phyloP scores from a whole-genome alignment of 2,113 vertebrate species.

The Hippocampus mohnikei region DNA sequence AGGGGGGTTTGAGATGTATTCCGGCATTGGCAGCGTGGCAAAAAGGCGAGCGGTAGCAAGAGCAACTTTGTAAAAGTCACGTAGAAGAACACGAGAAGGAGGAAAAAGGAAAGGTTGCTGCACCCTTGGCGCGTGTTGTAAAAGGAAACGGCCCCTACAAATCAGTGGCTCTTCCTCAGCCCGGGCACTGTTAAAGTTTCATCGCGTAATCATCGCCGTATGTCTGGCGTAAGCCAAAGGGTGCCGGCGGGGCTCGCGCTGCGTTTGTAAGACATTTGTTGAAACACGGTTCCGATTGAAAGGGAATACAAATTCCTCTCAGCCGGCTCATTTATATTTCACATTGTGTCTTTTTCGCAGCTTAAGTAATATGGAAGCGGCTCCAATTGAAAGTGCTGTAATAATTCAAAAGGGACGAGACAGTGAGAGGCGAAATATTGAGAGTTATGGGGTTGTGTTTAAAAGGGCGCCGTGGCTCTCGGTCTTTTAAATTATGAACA shows the following conservation, averaged over 20 bases:
- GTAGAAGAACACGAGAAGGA: slow-evolving; percentile 44
- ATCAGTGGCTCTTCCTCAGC: slow-evolving; percentile 44
- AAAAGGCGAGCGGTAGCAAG: slow-evolving; percentile 13
- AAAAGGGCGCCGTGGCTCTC: slow-evolving; percentile 26
- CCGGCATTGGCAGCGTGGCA: slow-evolving; percentile 1
- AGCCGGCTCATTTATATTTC: slow-evolving; percentile 60
- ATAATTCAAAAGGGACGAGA: slow-evolving; percentile 58
- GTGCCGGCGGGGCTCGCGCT: background rate
- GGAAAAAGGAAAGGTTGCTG: slow-evolving; percentile 31
- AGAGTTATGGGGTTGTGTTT: slow-evolving; percentile 33
- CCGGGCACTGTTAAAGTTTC: slow-evolving; percentile 36
- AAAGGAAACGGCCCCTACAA: slow-evolving; percentile 35
- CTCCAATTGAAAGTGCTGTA: slow-evolving; percentile 54
- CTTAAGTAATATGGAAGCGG: slow-evolving; percentile 60
- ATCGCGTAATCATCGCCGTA: slow-evolving; percentile 37
- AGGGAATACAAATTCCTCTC: slow-evolving; percentile 48
- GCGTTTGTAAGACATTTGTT: slow-evolving; percentile 51
- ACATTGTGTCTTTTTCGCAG: slow-evolving; percentile 45
- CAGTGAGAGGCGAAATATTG: slow-evolving; percentile 24
- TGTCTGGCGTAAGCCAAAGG: slow-evolving; percentile 18
- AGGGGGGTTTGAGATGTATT: slow-evolving; percentile 6
- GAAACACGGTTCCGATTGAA: slow-evolving; percentile 39
- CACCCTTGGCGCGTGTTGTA: slow-evolving; percentile 32
- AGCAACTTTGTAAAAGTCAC: slow-evolving; percentile 37
- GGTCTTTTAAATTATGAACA: slow-evolving; percentile 45